Evolutionary conservation across 1,140 invertebrate species (phyloP), one percentile per base, ranked within the genome.

Genomic region (Melanaphis sacchari): DNA sequence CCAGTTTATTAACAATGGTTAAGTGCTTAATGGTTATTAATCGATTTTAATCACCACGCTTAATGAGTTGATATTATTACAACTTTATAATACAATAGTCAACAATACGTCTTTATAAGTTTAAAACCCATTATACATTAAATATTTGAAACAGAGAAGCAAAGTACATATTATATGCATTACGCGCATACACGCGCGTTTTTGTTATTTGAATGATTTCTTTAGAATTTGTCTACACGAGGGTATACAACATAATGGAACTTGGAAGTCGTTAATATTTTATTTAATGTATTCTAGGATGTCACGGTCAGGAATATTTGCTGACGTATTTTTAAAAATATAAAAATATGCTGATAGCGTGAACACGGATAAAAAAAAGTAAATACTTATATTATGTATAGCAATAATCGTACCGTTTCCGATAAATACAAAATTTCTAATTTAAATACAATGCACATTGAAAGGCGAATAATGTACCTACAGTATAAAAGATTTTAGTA

Each of bases 281-380:
- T 41, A 90, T 90, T 90, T 40, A 90, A 90, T 90, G 52, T 59
- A 90, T 43, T 90, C 52, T 40, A 59, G 49, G 52, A 90, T 90
- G 88, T 90, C 52, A 90, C 38, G 87, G 87, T 89, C 87, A 54
- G 46, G 46, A 52, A 38, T 52, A 54, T 66, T 54, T 54, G 36
- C 22, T 89, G 46, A 88, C 31, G 41, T 88, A 15, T 43, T 88
- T 88, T 76, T 46, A 21, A 88, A 88, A 46, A 85, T 85, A 85
- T 40, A 40, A 43, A 84, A 40, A 31, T 85, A 43, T 87, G n/a
- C 6, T 21, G n/a, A n/a, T 88, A 46, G n/a, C 21, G 9, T 36
- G 59, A 76, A 88, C 21, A 49, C 5, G 8, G 21, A 88, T 49
- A 49, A 49, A 36, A 88, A 49, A 88, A 87, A 31, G 8, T 88